Evolutionary conservation across 2,797 vertebrate species (phyloP).

Genomic region (Hyperoplus lanceolatus): DNA sequence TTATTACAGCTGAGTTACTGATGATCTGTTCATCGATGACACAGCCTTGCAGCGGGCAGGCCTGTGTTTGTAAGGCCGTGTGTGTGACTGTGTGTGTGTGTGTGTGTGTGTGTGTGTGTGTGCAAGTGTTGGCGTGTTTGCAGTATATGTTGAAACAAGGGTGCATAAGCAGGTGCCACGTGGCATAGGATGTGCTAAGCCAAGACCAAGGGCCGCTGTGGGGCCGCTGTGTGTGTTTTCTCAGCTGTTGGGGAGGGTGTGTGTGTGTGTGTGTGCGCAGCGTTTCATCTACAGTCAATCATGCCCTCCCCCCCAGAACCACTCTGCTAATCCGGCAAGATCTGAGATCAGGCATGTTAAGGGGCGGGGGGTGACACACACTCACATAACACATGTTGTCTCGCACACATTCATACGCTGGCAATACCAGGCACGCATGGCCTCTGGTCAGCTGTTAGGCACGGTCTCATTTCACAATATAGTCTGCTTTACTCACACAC

Average conservation of each 20-base stretch:
- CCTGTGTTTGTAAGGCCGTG: slow-evolving; percentile 8
- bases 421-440: slow-evolving; percentile 3
- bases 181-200: slow-evolving; percentile 63
- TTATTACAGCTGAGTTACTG: slow-evolving; percentile 34
- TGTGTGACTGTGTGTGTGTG: slow-evolving; percentile 7
- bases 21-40: slow-evolving; percentile 35
- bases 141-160: slow-evolving; percentile 43
- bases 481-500: slow-evolving; percentile 7
- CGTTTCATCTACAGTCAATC: slow-evolving; percentile 48
- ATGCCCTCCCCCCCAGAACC: slow-evolving; percentile 14
- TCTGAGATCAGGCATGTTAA: slow-evolving; percentile 48
- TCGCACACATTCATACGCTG: slow-evolving; percentile 28
- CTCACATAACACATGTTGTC: slow-evolving; percentile 62
- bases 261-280: slow-evolving; percentile 10
- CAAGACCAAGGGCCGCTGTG: slow-evolving; percentile 27
- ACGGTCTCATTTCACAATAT: slow-evolving; percentile 22
- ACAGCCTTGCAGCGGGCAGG: slow-evolving; percentile 32
- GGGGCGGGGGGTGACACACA: slow-evolving; percentile 14
- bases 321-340: slow-evolving; percentile 61
- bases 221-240: slow-evolving; percentile 54
- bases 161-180: slow-evolving; percentile 65
- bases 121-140: slow-evolving; percentile 23
- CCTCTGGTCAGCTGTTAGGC: slow-evolving; percentile 60
- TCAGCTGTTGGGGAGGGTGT: slow-evolving; percentile 62
- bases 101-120: too few species aligned